A percentile compares a stretch with the other conserved stretches of the same genome.
Evolutionary conservation across 2,797 vertebrate species (phyloP).

Genomic region (Danio tinwini): DNA sequence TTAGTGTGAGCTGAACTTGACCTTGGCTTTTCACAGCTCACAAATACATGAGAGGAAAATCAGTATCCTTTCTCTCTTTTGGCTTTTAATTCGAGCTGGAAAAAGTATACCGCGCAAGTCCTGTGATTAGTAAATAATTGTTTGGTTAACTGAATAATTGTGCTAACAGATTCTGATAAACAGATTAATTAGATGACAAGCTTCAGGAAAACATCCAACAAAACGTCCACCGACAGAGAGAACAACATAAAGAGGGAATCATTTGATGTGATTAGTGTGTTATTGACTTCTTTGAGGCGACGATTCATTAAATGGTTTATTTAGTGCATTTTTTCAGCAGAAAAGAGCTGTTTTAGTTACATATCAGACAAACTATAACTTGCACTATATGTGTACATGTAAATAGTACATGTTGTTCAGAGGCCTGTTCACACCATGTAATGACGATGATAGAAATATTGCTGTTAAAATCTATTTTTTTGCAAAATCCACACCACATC

Average conservation of each 20-base stretch:
- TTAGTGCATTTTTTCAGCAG: neutral
- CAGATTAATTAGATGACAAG: conserved; percentile 11
- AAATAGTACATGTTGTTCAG: no score
- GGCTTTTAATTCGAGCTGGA: neutral
- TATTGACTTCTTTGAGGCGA: neutral
- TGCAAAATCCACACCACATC: no score
- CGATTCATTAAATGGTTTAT: conserved; percentile 1
- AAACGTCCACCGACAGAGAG: neutral
- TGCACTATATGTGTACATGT: neutral
- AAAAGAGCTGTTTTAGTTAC: neutral
- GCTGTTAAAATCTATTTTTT: no score
- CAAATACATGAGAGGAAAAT: conserved; percentile 37
- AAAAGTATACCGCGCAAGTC: neutral
- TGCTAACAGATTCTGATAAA: conserved; percentile 10
- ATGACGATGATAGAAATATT: no score
- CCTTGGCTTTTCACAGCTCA: conserved; percentile 54
- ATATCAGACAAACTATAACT: neutral
- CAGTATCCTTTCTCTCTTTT: neutral
- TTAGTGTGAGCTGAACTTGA: conserved; percentile 56
- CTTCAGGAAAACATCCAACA: neutral
- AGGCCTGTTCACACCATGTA: no score
- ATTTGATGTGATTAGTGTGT: conserved; percentile 11
- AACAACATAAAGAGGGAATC: neutral
- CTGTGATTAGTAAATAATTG: neutral
- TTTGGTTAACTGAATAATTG: neutral